Conservation (phyloP, 35 echinoderm and acorn worm species). For the Hemicentrotus pulcherrimus region DNA sequence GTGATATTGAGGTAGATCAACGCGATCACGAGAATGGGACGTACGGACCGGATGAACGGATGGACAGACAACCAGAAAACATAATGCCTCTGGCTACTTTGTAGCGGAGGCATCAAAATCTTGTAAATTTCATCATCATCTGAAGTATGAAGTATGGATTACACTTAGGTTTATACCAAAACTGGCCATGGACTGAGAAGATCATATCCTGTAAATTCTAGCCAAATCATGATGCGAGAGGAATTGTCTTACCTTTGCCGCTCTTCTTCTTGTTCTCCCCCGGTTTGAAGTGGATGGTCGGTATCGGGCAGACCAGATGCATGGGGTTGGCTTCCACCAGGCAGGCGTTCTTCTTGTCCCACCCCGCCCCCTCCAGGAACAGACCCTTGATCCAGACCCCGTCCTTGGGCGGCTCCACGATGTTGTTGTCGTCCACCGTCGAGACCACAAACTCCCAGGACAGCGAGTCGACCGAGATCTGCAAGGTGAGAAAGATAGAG, state of each 20-base stretch:
- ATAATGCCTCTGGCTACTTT: no score
- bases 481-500: neutral
- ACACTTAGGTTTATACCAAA: no score
- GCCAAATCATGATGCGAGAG: neutral
- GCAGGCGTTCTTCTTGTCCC: slow-evolving; percentile 99
- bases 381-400: slow-evolving; percentile 97
- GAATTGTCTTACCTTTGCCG: slow-evolving; percentile 80
- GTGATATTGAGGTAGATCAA: no score
- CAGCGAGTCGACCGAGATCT: slow-evolving; percentile 96
- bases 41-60: no score
- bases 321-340: slow-evolving; percentile 94
- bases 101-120: no score
- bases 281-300: slow-evolving; percentile 98
- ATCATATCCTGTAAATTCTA: neutral
- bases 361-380: slow-evolving; percentile 90
- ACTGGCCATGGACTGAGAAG: no score
- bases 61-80: no score
- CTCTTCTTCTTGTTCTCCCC: slow-evolving; percentile 99
- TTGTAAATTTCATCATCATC: no score
- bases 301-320: slow-evolving; percentile 93
- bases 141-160: no score
- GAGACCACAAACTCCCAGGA: slow-evolving; percentile 99
- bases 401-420: slow-evolving; percentile 94
- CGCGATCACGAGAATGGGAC: no score
- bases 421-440: slow-evolving; percentile 98